These are phyloP conservation scores for Leucosticte australis DNA, from an alignment of 2,113 vertebrate genomes.

Conservation along the genomic window DNA sequence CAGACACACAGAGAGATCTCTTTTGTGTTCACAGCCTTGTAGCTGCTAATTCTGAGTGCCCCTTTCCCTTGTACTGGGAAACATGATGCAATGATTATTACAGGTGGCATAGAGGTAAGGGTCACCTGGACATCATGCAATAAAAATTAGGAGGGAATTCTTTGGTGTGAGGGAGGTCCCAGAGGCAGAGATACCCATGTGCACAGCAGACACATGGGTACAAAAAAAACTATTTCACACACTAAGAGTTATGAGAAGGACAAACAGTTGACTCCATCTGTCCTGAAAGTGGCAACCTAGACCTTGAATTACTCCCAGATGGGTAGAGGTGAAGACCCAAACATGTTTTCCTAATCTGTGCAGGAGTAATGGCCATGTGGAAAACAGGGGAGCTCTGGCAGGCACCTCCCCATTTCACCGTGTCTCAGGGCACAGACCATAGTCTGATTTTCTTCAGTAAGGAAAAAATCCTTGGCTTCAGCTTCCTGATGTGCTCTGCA, in stretches of 20 bases:
- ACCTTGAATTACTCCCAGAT: background rate
- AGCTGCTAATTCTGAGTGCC: background rate
- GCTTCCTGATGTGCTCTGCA: background rate
- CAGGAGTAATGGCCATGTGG: background rate
- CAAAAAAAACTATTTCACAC: background rate
- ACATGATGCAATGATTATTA: background rate
- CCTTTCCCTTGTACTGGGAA: background rate
- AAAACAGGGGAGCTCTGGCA: background rate
- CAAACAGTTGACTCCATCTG: background rate
- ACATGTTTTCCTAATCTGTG: background rate
- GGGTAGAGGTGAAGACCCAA: background rate
- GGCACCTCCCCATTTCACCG: background rate
- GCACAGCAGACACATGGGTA: background rate
- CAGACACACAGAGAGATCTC: background rate
- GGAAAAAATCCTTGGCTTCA: background rate
- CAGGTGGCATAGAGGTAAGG: background rate
- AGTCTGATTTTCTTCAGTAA: background rate
- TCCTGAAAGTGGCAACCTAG: background rate
- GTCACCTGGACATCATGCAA: background rate
- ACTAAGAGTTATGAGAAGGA: background rate
- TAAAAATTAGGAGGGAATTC: background rate
- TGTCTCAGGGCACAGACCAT: background rate
- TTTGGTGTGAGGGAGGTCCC: background rate
- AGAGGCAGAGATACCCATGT: background rate
- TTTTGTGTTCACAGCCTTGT: background rate